Percentiles rank a stretch among this genome's conserved stretches.
Conservation (phyloP, 1,140 invertebrate genomes). For the Drosophila navojoa region DNA sequence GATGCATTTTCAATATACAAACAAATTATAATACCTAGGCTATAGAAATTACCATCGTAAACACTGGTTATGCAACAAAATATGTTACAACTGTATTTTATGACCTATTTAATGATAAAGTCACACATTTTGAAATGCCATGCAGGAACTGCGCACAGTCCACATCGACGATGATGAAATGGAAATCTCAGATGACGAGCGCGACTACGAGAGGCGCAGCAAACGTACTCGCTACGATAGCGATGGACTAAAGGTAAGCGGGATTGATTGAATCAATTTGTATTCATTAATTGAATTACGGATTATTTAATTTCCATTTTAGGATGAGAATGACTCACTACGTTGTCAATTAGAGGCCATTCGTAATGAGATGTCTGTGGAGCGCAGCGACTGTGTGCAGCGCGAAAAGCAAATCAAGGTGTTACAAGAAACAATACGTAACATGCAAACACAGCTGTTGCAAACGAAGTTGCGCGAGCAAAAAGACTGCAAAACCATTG, state of each 20-base stretch:
- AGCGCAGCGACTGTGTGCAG: conserved; percentile 86
- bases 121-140: conserved; percentile 65
- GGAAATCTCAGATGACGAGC: conserved; percentile 84
- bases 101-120: conserved; percentile 4
- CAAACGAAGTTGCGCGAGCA: conserved; percentile 87
- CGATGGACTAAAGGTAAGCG: conserved; percentile 71
- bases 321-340: conserved; percentile 95
- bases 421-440: conserved; percentile 90
- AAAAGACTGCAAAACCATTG: conserved; percentile 87
- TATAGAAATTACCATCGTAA: conserved; percentile 44
- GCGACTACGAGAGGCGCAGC: conserved; percentile 71
- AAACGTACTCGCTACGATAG: conserved; percentile 78
- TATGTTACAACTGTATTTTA: not conserved
- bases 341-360: conserved; percentile 96
- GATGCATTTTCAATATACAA: conserved; percentile 57
- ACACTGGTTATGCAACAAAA: conserved; percentile 23
- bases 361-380: conserved; percentile 93
- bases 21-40: conserved; percentile 71
- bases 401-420: conserved; percentile 84
- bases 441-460: conserved; percentile 91
- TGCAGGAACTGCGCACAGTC: conserved; percentile 90
- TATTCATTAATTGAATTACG: not conserved
- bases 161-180: conserved; percentile 88
- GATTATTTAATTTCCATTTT: not conserved
- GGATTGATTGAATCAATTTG: not conserved